Percentiles rank a stretch among this genome's conserved stretches.
These are phyloP conservation scores for Tribolium castaneum DNA, from an alignment of 1,140 invertebrate species.

Conservation along the genomic window DNA sequence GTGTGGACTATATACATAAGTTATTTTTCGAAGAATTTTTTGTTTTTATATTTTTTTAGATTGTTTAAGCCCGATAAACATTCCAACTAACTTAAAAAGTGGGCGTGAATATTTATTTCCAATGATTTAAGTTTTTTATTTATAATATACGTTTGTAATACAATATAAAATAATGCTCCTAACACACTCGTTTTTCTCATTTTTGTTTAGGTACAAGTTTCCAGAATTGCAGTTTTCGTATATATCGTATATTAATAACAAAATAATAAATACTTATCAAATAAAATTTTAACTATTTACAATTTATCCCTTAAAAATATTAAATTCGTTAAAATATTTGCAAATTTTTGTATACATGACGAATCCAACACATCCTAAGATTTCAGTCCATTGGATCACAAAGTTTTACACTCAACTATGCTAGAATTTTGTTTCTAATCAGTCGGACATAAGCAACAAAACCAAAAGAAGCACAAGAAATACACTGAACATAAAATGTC, in stretches of 20 bases:
- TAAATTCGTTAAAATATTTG: conserved; percentile 27
- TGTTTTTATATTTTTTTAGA: conserved; percentile 4
- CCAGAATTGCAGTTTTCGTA: not conserved
- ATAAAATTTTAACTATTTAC: conserved; percentile 31
- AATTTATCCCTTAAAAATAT: conserved; percentile 23
- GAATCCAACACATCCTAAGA: conserved; percentile 25
- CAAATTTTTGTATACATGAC: conserved; percentile 3
- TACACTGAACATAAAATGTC: conserved; percentile 28
- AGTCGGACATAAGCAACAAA: conserved; percentile 19
- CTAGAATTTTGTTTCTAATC: not conserved
- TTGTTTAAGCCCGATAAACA: conserved; percentile 15
- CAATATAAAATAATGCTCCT: conserved; percentile 36
- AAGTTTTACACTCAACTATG: not conserved
- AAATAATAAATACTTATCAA: conserved; percentile 33
- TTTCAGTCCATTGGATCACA: conserved; percentile 26
- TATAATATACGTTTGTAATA: conserved; percentile 5
- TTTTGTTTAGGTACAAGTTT: conserved; percentile 6
- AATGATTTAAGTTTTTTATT: conserved; percentile 1
- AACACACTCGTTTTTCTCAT: conserved; percentile 21
- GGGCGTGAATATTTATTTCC: not conserved
- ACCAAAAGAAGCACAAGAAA: conserved; percentile 18
- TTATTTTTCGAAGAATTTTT: conserved; percentile 1
- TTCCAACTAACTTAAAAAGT: not conserved
- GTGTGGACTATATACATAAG: conserved; percentile 24
- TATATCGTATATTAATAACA: conserved; percentile 15